Evolutionary conservation across 2,113 vertebrate genomes (phyloP).

Genomic region (Silurus asotus): DNA sequence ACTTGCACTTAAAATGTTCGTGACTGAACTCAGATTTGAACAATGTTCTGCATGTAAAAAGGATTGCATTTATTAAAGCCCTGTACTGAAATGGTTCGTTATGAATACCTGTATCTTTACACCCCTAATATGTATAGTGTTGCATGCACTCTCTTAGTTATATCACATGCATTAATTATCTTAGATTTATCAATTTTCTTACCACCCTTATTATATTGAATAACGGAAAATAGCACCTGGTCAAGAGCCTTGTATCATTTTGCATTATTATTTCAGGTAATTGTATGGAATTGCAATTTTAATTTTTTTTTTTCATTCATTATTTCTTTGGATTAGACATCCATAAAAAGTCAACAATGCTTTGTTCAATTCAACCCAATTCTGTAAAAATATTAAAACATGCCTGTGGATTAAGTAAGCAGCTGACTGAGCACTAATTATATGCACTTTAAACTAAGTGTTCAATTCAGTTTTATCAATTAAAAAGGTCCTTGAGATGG

Average conservation of each 20-base stretch:
- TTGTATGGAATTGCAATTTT: not conserved
- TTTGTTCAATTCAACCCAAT: not conserved
- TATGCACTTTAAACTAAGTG: not conserved
- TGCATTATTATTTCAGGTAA: not conserved
- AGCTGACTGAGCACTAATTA: not conserved
- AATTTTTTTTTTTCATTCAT: not conserved
- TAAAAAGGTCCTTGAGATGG: not conserved
- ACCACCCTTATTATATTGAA: too few species aligned
- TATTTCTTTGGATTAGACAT: not conserved
- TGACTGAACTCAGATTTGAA: too few species aligned
- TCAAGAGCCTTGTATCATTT: not conserved
- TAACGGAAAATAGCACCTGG: not conserved
- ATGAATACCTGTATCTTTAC: too few species aligned
- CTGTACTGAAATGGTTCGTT: too few species aligned
- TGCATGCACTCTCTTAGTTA: not conserved
- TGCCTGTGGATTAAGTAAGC: not conserved
- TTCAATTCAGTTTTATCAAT: not conserved
- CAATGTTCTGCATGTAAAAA: too few species aligned
- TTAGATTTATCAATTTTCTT: too few species aligned
- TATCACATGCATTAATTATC: too few species aligned
- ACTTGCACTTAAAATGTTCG: too few species aligned
- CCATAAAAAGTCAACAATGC: not conserved
- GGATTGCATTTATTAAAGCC: too few species aligned
- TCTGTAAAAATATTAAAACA: not conserved
- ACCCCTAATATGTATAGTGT: too few species aligned